A percentile compares a stretch with the other conserved stretches of the same genome.
Conservation (phyloP, 2,797 vertebrate genomes). For the Anolis apletophallus region DNA sequence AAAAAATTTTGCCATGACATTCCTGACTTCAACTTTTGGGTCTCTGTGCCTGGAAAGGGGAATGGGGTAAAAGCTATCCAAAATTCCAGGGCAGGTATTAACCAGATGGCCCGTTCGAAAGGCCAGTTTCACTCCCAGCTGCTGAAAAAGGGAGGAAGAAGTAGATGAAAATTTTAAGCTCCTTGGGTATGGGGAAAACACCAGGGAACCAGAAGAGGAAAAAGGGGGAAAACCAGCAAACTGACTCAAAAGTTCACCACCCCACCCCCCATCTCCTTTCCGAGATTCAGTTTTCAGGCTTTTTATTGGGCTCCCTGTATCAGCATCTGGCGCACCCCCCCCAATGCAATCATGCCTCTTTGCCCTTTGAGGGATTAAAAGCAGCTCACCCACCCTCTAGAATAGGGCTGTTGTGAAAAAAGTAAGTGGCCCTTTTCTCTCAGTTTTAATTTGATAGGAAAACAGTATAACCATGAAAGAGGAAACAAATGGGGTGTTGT, state of each 20-base stretch:
- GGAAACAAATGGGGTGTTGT: conserved; percentile 21
- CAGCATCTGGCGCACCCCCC: conserved; percentile 89
- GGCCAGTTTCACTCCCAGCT: conserved; percentile 73
- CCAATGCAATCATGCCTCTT: conserved; percentile 86
- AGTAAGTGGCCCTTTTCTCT: background rate
- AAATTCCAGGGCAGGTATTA: conserved; percentile 79
- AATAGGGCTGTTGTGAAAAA: conserved; percentile 41
- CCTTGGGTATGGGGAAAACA: conserved; percentile 89
- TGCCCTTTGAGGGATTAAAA: conserved; percentile 90
- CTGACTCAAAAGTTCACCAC: conserved; percentile 85
- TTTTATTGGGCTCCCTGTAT: conserved; percentile 85
- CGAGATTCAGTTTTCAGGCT: conserved; percentile 93
- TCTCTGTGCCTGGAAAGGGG: conserved; percentile 72
- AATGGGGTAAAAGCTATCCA: conserved; percentile 73
- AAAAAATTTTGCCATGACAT: conserved; percentile 83
- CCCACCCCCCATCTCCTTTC: conserved; percentile 96
- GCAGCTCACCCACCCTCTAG: conserved; percentile 98
- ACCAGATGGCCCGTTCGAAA: conserved; percentile 80
- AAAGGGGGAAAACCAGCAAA: conserved; percentile 82
- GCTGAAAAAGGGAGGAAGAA: conserved; percentile 79
- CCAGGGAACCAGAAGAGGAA: conserved; percentile 81
- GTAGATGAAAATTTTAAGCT: conserved; percentile 89
- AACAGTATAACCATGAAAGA: background rate
- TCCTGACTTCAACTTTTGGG: conserved; percentile 79
- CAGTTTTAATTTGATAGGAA: background rate